These are phyloP conservation scores for Chrysogorgia sp. DNA, from an alignment of 92 coral and sea anemone genomes.

Conservation along the genomic window DNA sequence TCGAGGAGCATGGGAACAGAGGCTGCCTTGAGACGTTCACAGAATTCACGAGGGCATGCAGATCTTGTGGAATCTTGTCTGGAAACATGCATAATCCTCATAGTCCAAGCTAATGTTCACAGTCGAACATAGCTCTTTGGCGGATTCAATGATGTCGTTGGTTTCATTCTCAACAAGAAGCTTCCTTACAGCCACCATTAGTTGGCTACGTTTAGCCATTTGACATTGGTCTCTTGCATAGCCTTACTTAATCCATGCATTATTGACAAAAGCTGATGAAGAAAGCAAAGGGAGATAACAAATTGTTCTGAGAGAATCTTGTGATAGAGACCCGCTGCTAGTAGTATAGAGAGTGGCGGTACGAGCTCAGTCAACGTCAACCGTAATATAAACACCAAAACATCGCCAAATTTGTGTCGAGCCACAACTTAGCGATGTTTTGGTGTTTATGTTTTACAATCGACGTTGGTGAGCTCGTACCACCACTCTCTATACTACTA, in stretches of 20 bases:
- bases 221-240: background rate
- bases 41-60: constrained; percentile 11
- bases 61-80: background rate
- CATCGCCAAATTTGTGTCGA: no score
- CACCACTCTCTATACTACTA: no score
- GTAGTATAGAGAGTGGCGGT: no score
- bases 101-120: constrained; percentile 13
- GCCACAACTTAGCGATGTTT: no score
- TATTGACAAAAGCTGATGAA: background rate
- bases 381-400: no score
- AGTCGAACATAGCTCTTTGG: constrained; percentile 11
- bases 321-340: no score
- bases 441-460: no score
- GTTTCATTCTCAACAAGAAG: background rate
- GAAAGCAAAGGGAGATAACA: no score
- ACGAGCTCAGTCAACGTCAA: no score
- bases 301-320: no score
- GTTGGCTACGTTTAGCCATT: constrained; percentile 1
- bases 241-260: background rate
- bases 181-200: constrained; percentile 8
- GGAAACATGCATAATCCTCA: background rate
- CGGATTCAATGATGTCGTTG: constrained; percentile 8
- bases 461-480: no score
- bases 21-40: constrained; percentile 6
- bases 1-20: constrained; percentile 18